Conservation (phyloP, 2,888 invertebrate genomes). For the Gerris lacustris region DNA sequence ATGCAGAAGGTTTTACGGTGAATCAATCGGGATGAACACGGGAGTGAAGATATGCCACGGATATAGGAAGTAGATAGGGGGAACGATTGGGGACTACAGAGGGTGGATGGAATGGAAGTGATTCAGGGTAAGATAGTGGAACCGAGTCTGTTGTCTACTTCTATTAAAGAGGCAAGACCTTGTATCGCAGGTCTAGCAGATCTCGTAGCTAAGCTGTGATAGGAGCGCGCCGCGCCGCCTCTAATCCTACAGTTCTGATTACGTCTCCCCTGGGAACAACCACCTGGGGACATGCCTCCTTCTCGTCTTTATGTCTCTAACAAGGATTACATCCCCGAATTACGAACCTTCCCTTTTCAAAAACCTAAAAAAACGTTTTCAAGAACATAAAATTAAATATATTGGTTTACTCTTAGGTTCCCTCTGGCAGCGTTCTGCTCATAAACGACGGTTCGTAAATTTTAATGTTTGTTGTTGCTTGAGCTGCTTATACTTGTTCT, state of each 20-base stretch:
- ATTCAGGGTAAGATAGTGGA: background rate
- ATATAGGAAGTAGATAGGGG: no score
- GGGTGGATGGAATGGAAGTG: background rate
- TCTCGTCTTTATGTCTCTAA: background rate
- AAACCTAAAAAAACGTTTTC: background rate
- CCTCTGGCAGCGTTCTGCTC: background rate
- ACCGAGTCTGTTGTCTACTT: background rate
- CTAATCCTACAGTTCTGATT: constrained; percentile 5
- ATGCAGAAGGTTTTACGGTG: background rate
- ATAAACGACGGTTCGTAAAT: constrained; percentile 5
- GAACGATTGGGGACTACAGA: background rate
- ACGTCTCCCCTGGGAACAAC: background rate
- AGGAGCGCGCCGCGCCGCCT: background rate
- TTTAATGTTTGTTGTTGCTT: background rate
- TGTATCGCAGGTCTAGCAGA: background rate
- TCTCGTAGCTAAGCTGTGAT: background rate
- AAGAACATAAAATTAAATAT: constrained; percentile 3
- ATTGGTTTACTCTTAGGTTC: background rate
- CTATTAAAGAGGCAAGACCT: background rate
- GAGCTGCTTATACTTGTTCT: no score
- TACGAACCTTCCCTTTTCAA: background rate
- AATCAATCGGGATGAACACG: background rate
- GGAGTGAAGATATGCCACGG: background rate
- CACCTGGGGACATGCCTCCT: background rate
- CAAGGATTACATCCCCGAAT: background rate